Evolutionary conservation across 1,140 invertebrate genomes (phyloP).

Genomic region (Magallana gigas): DNA sequence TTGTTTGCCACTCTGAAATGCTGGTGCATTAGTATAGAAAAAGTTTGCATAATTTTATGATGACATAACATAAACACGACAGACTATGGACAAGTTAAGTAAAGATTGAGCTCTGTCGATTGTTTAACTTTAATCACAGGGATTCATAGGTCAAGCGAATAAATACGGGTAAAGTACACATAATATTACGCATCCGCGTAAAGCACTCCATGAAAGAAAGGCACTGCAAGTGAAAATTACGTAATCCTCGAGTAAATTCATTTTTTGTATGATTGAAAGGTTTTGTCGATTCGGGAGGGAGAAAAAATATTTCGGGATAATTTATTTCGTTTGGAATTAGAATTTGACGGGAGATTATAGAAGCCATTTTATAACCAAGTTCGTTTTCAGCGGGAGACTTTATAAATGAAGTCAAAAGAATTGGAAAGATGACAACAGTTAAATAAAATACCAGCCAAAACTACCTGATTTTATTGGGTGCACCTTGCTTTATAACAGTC

Average conservation of each 20-base stretch:
- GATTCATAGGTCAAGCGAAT: neutral
- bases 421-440: too few species aligned
- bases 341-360: neutral
- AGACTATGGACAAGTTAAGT: neutral
- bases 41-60: neutral
- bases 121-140: constrained; percentile 12
- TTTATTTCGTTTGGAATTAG: neutral
- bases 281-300: neutral
- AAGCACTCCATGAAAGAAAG: neutral
- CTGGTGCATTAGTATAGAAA: neutral
- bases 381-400: neutral
- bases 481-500: too few species aligned
- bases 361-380: neutral
- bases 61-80: constrained; percentile 21
- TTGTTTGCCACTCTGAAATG: too few species aligned
- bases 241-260: neutral
- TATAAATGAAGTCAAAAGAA: too few species aligned
- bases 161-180: constrained; percentile 4
- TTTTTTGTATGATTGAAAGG: constrained; percentile 9
- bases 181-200: neutral
- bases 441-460: too few species aligned
- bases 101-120: constrained; percentile 14
- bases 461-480: too few species aligned
- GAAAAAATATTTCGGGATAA: neutral
- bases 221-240: neutral